Conservation (phyloP, 2,797 vertebrate genomes). For the Saxicola maurus region DNA sequence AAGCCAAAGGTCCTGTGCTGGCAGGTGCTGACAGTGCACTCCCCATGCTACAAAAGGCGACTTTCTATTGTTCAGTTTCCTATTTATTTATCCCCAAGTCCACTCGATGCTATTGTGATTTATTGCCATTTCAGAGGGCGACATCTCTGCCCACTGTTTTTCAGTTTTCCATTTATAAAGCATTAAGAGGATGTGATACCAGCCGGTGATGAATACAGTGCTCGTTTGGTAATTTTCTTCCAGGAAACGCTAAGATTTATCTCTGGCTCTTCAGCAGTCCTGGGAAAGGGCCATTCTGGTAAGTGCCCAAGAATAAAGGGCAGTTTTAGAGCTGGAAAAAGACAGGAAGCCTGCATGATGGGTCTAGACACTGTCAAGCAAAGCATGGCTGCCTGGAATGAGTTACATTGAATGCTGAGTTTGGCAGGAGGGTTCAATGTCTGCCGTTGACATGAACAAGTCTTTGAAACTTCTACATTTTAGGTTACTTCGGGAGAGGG, state of each 20-base stretch:
- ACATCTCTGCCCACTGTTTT: background rate
- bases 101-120: slow-evolving; percentile 11
- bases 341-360: slow-evolving; percentile 26
- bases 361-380: background rate
- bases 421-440: background rate
- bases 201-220: background rate
- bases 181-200: slow-evolving; percentile 15
- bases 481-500: background rate
- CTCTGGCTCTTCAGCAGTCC: slow-evolving; percentile 6
- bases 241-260: slow-evolving; percentile 36
- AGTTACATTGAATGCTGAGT: background rate
- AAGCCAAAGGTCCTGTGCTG: slow-evolving; percentile 2
- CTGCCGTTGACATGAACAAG: background rate
- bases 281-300: background rate
- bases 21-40: slow-evolving; percentile 18
- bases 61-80: slow-evolving; percentile 17
- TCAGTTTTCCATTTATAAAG: slow-evolving; percentile 39
- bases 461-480: background rate
- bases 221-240: slow-evolving; percentile 16
- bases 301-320: slow-evolving; percentile 3
- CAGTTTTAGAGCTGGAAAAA: background rate
- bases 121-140: slow-evolving; percentile 12
- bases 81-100: slow-evolving; percentile 17
- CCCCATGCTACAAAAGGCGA: background rate
- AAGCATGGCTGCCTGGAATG: background rate